Conservation (phyloP, 2,113 vertebrate species). For the Planiliza haematocheilus region DNA sequence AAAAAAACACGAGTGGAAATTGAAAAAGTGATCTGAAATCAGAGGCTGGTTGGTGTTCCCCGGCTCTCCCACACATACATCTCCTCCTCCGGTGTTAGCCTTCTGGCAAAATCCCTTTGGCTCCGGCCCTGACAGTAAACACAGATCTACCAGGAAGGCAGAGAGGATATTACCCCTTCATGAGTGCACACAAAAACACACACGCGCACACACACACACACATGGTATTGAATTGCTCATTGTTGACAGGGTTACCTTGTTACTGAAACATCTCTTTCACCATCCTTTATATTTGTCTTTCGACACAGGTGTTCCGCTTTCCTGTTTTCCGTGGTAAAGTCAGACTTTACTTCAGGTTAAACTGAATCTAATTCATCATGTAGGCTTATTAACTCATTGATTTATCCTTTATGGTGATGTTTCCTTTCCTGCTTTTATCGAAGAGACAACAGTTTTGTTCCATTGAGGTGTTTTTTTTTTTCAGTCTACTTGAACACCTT, state of each 20-base stretch:
- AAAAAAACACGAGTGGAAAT: constrained; percentile 32
- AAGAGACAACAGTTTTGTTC: not conserved
- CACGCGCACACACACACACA: not conserved
- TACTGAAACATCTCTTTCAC: constrained; percentile 72
- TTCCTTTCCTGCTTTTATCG: too few species aligned
- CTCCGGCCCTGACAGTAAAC: constrained; percentile 45
- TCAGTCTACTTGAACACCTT: not conserved
- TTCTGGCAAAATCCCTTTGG: constrained; percentile 43
- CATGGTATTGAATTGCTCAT: constrained; percentile 18
- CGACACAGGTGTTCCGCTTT: constrained; percentile 68
- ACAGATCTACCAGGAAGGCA: constrained; percentile 59
- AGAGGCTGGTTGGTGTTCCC: constrained; percentile 31
- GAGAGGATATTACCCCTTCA: constrained; percentile 54
- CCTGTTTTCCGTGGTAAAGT: constrained; percentile 57
- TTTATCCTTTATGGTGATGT: too few species aligned
- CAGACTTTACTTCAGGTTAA: constrained; percentile 47
- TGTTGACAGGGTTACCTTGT: constrained; percentile 63
- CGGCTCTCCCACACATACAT: constrained; percentile 6
- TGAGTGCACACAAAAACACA: constrained; percentile 34
- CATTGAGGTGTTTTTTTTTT: not conserved
- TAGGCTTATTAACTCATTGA: constrained; percentile 1
- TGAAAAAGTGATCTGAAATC: constrained; percentile 41
- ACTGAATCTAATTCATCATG: constrained; percentile 21
- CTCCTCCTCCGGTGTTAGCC: constrained; percentile 3
- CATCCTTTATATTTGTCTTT: constrained; percentile 70